Base-by-base conservation (phyloP, 2,797 vertebrate genomes). In the Florisuga fusca region DNA sequence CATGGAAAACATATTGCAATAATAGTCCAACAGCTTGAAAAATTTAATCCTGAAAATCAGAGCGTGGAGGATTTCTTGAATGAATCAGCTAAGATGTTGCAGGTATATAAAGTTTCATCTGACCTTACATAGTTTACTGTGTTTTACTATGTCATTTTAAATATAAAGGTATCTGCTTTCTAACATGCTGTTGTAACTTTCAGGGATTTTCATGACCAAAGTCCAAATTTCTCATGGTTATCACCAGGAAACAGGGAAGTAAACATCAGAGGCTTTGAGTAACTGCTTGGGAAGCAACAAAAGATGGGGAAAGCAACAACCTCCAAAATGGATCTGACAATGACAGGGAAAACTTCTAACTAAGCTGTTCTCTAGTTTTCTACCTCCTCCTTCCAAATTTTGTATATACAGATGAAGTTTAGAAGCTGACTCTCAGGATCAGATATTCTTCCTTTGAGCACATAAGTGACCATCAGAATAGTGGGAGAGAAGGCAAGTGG, bases 21-120 rank as follows among this genome's bases (percentile, higher is more conserved):
- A 61, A 98, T 98, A 53, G 83, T 97, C 38, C 95, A 93, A 48
- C 97, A 98, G 29, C 98, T 99, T 82, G 97, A 98, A 89, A 95
- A 94, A 55, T 99, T 99, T 92, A 96, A 95, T 50, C 96, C 98
- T 26, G 94, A 97, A 94, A 97, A 96, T 94, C 97, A 98, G 90
- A 98, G 93, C 67, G 9, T 98, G 59, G 98, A 99, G 85, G 98
- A 97, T 85, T 99, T 99, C 83, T 90, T 98, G 84, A 97, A 98
- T 59, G 97, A 98, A 6, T 97, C 89, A 27, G 83, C 97, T 51
- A 79, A 96, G 53, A 77, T 95, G 73, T 96, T 99, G 61, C 95
- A 98, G 98, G 99, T 99, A 98, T 41, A 87, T 71, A 45, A 68
- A 7, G 20, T 46, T 82, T 82, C 31, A 43, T 8, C 81, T 88